Evolutionary conservation across 30 jellyfish, hydroid and myxozoan species (phyloP), one percentile per base, ranked within the genome.

Genomic region (Clytia hemisphaerica): DNA sequence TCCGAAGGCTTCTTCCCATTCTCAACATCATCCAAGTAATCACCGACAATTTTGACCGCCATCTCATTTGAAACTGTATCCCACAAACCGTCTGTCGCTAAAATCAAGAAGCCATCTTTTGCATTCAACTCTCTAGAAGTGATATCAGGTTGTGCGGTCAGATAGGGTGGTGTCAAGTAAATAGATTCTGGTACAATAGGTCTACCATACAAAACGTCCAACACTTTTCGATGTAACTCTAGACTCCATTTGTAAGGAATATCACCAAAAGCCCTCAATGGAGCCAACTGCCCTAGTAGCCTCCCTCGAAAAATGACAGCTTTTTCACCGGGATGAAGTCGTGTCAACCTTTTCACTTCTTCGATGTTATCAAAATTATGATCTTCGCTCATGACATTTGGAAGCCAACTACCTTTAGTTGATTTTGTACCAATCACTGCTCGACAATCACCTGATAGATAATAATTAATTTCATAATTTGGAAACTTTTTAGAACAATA

Each of bases 51-150:
- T 37, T 61, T 61, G 2, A 88, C 97, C 21, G 97, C 97, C 4
- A 50, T 45, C 7, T 88, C 97, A 67, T 83, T 88, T 15, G 94
- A 73, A 27, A 88, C 64, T 37, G 79, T 63, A 29, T 88, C 97
- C 97, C 97, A 88, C 60, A 88, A 64, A 2, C 97, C 97, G 62
- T 88, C 97, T 36, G 94, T 47, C 6, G 97, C 97, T 4, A 88
- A 33, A 19, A 88, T 88, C 47, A 88, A 30, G 53, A 88, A 88
- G 37, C 75, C 73, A 59, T 88, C 97, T 53, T 80, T 82, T 0
- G 50, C 49, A 19, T 88, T 64, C 16, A 88, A 37, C 37, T 36
- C 40, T 38, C 83, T 79, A 61, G 69, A 81, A 21, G 70, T 66
- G 27, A 88, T 76, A 24, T 72, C 93, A 4, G 97, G 97, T 55